These are phyloP conservation scores for Cavia aperea DNA, from an alignment of 2,113 vertebrate species.

Conservation along the genomic window DNA sequence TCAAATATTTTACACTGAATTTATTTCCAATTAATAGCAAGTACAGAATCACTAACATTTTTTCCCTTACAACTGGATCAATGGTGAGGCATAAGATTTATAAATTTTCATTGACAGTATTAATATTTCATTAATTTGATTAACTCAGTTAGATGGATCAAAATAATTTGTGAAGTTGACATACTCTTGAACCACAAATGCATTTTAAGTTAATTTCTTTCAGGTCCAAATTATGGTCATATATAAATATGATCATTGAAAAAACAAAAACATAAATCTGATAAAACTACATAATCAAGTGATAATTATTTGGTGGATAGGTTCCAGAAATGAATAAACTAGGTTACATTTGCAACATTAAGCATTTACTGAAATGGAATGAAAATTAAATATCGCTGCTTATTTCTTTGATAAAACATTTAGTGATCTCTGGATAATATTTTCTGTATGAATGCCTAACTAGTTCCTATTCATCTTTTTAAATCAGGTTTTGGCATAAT, in stretches of 20 bases:
- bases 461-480: not conserved
- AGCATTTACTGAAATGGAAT: not conserved
- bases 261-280: not conserved
- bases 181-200: not conserved
- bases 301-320: not conserved
- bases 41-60: not conserved
- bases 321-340: not conserved
- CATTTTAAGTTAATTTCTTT: not conserved
- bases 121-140: not conserved
- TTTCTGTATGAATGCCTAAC: not conserved
- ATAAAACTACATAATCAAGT: not conserved
- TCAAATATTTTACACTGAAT: not conserved
- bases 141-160: not conserved
- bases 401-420: not conserved
- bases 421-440: not conserved
- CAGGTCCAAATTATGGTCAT: not conserved
- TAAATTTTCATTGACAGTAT: not conserved
- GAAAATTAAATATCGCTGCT: constrained; percentile 28
- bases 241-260: not conserved
- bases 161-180: not conserved
- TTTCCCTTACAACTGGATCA: not conserved
- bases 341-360: constrained; percentile 16
- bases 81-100: accelerated
- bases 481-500: not conserved
- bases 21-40: not conserved